Evolutionary conservation across 2,113 vertebrate genomes (phyloP), one percentile per base, ranked within the genome.

Genomic region (Etheostoma cragini): DNA sequence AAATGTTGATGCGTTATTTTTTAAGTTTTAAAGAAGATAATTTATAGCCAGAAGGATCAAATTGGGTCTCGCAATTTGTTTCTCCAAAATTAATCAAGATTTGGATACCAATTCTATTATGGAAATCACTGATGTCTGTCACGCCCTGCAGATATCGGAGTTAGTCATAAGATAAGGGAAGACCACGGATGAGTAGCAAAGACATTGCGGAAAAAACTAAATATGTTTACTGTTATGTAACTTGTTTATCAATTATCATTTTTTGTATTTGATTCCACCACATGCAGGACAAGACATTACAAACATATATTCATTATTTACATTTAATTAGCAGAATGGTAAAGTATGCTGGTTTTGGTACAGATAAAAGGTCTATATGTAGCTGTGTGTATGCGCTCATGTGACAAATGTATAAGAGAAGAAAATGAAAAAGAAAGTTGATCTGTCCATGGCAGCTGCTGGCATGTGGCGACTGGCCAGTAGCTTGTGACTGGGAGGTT

Each of bases 401-500:
- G 88, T 87, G 88, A 90, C 62, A 8, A 66, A 87, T 81, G 82
- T 85, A 84, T 76, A 76, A 71, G 70, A 80, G 60, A 84, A 79
- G 82, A 58, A 24, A 78, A 38, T 71, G 61, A 69, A 26, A 82
- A 63, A 78, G 56, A 79, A 77, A 83, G 81, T 89, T 83, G 85
- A 87, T 76, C 57, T 82, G 78, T 73, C 86, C 58, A 50, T 76
- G 80, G 68, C 83, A 82, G 91, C 89, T 91, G 80, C 77, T 84
- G 89, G 87, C 92, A 91, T 87, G 86, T 95, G 94, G 93, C 84
- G 57, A 88, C 81, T 81, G 80, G 89, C 88, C 78, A 92, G 91
- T 33, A 94, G 92, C 95, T 92, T 95, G 94, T 95, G 95, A 95
- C 92, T 84, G 77, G 79, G 88, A 93, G 84, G 80, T 72, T 87